Evolutionary conservation across 2,888 invertebrate species (phyloP).

Genomic region (Caenorhabditis panamensis): DNA sequence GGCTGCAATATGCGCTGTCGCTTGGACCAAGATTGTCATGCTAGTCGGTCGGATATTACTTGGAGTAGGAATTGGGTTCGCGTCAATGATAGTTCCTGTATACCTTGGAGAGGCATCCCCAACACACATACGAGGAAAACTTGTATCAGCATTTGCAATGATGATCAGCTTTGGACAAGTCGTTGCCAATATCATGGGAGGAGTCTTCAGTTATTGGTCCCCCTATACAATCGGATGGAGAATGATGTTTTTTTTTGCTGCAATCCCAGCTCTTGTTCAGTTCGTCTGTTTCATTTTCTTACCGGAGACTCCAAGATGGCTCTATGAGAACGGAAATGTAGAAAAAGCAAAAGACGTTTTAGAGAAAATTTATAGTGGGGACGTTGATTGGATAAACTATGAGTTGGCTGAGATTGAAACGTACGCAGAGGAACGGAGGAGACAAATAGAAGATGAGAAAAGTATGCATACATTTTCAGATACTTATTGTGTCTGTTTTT

Average conservation of each 20-base stretch:
- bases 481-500: no score
- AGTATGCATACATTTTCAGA: constrained; percentile 19
- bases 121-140: constrained; percentile 82
- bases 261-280: constrained; percentile 81
- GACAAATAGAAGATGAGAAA: constrained; percentile 56
- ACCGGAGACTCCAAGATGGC: constrained; percentile 84
- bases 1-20: constrained; percentile 82
- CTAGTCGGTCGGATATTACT: constrained; percentile 75
- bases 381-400: constrained; percentile 75
- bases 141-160: constrained; percentile 82
- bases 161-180: constrained; percentile 84
- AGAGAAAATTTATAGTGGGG: constrained; percentile 70
- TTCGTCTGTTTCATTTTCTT: constrained; percentile 84
- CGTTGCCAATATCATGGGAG: constrained; percentile 83
- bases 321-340: constrained; percentile 66
- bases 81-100: constrained; percentile 84
- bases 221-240: constrained; percentile 83
- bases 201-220: constrained; percentile 83
- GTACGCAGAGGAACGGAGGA: constrained; percentile 50
- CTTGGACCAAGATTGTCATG: constrained; percentile 70
- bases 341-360: constrained; percentile 68
- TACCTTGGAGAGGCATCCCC: constrained; percentile 84
- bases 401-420: constrained; percentile 74
- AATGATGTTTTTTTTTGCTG: constrained; percentile 84
- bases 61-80: constrained; percentile 78